Evolutionary conservation across 2,888 invertebrate genomes (phyloP).

Genomic region (Alitta virens): DNA sequence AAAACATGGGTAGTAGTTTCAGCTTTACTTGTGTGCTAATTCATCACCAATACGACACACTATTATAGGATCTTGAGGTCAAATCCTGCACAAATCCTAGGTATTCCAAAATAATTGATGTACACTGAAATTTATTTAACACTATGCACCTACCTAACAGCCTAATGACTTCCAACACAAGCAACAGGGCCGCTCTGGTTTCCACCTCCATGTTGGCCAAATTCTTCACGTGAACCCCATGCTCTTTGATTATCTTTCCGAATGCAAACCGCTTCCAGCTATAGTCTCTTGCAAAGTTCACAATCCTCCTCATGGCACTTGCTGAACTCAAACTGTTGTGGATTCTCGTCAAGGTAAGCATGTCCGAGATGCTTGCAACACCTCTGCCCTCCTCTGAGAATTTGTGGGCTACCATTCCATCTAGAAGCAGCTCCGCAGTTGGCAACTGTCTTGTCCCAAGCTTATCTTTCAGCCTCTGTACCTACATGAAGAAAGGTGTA

Average conservation of each 20-base stretch:
- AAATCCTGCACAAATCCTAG: too few species aligned
- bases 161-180: neutral
- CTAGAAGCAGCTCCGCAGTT: conserved; percentile 63
- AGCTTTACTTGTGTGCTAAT: too few species aligned
- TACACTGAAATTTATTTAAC: too few species aligned
- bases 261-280: conserved; percentile 59
- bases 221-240: conserved; percentile 61
- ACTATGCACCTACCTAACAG: neutral
- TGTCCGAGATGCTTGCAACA: conserved; percentile 60
- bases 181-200: neutral
- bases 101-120: too few species aligned
- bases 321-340: conserved; percentile 60
- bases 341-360: conserved; percentile 62
- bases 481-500: too few species aligned
- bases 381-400: conserved; percentile 60
- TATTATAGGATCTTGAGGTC: too few species aligned
- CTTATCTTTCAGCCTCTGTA: conserved; percentile 62
- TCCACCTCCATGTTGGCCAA: conserved; percentile 59
- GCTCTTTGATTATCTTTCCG: conserved; percentile 57
- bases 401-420: conserved; percentile 55
- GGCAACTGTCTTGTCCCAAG: conserved; percentile 63
- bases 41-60: too few species aligned
- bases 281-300: conserved; percentile 61
- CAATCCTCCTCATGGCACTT: conserved; percentile 57
- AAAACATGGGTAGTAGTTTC: too few species aligned